A percentile compares a stretch with the other conserved stretches of the same genome.
Evolutionary conservation across 2,113 vertebrate genomes (phyloP).

Genomic region (rabbit (Oryctolagus cuniculus)): mOryCun1.1 NC_091433.1:40070501-40071000

Average conservation of each 20-base stretch:
- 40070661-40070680: conserved; percentile 77
- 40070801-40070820: conserved; percentile 66
- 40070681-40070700: conserved; percentile 81
- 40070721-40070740: conserved; percentile 78
- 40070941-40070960: background rate
- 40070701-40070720: conserved; percentile 74
- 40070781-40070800: conserved; percentile 38
- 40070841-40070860: background rate
- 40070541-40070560: conserved; percentile 62
- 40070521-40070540: conserved; percentile 24
- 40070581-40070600: conserved; percentile 70
- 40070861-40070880: background rate
- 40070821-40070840: conserved; percentile 30
- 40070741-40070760: conserved; percentile 73
- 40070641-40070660: conserved; percentile 75
- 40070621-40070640: conserved; percentile 77
- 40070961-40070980: conserved; percentile 7
- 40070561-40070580: conserved; percentile 72
- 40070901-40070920: conserved; percentile 1
- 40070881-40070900: background rate
- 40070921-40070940: conserved; percentile 5
- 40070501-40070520: background rate
- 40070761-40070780: conserved; percentile 77
- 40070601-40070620: conserved; percentile 69
- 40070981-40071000: background rate